phyloP scores from a whole-genome alignment of 2,113 vertebrate genomes.

The Propithecus coquereli region DNA sequence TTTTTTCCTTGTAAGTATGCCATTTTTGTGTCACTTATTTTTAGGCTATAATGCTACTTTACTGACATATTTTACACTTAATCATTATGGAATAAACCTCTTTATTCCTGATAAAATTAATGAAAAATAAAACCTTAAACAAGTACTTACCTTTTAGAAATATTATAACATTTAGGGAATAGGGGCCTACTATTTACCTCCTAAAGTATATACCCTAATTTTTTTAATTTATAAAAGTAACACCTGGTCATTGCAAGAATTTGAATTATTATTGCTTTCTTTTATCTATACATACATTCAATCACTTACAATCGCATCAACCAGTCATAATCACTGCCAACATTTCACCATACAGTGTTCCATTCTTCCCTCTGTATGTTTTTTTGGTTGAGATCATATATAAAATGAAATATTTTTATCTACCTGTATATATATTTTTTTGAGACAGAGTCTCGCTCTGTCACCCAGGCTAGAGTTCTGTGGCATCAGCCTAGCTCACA shows the following conservation, averaged over 20 bases:
- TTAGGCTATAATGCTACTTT: not conserved
- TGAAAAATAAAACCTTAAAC: not conserved
- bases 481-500: too few relatives aligned
- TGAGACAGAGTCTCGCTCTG: too few relatives aligned
- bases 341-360: not conserved
- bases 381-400: not conserved
- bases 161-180: not conserved
- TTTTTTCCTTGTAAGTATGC: not conserved
- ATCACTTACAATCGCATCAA: not conserved
- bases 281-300: not conserved
- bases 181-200: not conserved
- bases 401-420: not conserved
- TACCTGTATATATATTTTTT: too few relatives aligned
- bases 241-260: not conserved
- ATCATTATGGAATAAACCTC: not conserved
- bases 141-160: not conserved
- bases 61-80: not conserved
- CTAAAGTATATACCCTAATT: not conserved
- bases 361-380: not conserved
- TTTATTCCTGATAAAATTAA: not conserved
- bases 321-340: not conserved
- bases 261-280: not conserved
- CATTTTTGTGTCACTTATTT: conserved; percentile 15
- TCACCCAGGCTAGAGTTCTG: too few relatives aligned
- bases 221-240: conserved; percentile 24